Conservation (phyloP, 2,113 vertebrate genomes). For the Scalopus aquaticus region DNA sequence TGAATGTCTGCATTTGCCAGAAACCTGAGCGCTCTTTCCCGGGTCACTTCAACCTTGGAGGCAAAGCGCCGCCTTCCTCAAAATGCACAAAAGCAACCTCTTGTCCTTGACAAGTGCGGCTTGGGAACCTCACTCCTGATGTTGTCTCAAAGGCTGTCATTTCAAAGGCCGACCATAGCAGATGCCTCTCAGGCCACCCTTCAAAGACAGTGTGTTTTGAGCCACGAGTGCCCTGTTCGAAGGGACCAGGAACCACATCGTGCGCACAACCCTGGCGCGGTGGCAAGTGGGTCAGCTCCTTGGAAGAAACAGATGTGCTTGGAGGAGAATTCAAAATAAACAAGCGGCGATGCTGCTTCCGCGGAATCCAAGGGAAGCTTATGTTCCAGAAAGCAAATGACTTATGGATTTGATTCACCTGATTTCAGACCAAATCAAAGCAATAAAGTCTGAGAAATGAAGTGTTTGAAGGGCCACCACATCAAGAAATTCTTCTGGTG, state of each 20-base stretch:
- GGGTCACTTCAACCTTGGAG: too few species aligned
- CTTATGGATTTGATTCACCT: background rate
- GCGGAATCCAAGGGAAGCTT: background rate
- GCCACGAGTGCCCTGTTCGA: background rate
- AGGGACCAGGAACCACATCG: accelerated
- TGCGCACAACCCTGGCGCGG: background rate
- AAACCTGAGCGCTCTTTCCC: background rate
- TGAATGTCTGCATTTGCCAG: background rate
- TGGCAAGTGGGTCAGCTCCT: background rate
- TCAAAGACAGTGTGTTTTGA: background rate
- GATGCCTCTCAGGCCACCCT: background rate
- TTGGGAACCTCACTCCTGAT: background rate
- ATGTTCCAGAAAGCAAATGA: background rate
- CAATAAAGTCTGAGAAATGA: background rate
- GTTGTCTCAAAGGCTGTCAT: background rate
- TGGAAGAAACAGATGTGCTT: background rate
- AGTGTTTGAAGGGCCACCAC: background rate
- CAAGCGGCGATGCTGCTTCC: background rate
- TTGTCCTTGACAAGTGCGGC: background rate
- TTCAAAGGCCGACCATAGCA: background rate
- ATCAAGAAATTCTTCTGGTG: background rate
- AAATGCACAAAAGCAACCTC: too few species aligned
- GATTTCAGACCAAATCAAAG: background rate
- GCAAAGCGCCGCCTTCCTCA: background rate
- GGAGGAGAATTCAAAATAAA: background rate